Percentiles rank a stretch among this genome's conserved stretches.
These are phyloP conservation scores for Neosalanx taihuensis DNA, from an alignment of 2,797 vertebrate species.

Conservation along the genomic window DNA sequence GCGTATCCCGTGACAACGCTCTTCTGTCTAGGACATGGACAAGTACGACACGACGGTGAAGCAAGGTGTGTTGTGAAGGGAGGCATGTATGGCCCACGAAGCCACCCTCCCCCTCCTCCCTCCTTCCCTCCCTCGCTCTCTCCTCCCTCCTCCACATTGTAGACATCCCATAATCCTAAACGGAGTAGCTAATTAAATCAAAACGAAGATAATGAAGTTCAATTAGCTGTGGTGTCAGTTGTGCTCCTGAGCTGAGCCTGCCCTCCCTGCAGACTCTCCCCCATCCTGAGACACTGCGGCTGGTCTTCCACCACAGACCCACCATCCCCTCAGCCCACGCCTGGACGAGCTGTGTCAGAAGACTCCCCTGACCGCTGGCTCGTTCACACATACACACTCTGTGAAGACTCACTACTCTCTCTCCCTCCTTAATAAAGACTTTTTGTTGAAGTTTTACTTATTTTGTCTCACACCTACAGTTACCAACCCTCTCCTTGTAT, in stretches of 20 bases:
- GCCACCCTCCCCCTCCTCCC: slow-evolving; percentile 12
- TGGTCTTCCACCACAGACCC: slow-evolving; percentile 90
- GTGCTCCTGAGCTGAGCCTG: slow-evolving; percentile 83
- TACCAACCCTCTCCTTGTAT: too few relatives aligned
- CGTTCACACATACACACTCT: slow-evolving; percentile 68
- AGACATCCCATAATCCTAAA: slow-evolving; percentile 85
- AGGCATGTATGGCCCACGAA: too few relatives aligned
- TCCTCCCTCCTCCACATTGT: slow-evolving; percentile 65
- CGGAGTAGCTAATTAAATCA: slow-evolving; percentile 97
- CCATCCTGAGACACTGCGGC: slow-evolving; percentile 95
- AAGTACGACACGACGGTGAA: too few relatives aligned
- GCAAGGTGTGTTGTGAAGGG: too few relatives aligned
- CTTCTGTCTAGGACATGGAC: too few relatives aligned
- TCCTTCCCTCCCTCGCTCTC: slow-evolving; percentile 54
- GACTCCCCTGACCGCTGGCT: slow-evolving; percentile 86
- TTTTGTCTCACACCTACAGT: not conserved
- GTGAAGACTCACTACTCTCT: slow-evolving; percentile 56
- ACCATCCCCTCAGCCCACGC: slow-evolving; percentile 90
- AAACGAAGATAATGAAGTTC: slow-evolving; percentile 98
- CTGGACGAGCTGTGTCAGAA: slow-evolving; percentile 91
- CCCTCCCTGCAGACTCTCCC: slow-evolving; percentile 83
- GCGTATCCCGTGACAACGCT: too few relatives aligned
- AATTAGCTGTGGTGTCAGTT: slow-evolving; percentile 88
- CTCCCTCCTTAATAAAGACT: not conserved
- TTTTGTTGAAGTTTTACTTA: slow-evolving; percentile 7